Percentiles rank a stretch among this genome's conserved stretches.
phyloP scores from a whole-genome alignment of 2,888 invertebrate species.

The Mimumesa dahlbomi region DNA sequence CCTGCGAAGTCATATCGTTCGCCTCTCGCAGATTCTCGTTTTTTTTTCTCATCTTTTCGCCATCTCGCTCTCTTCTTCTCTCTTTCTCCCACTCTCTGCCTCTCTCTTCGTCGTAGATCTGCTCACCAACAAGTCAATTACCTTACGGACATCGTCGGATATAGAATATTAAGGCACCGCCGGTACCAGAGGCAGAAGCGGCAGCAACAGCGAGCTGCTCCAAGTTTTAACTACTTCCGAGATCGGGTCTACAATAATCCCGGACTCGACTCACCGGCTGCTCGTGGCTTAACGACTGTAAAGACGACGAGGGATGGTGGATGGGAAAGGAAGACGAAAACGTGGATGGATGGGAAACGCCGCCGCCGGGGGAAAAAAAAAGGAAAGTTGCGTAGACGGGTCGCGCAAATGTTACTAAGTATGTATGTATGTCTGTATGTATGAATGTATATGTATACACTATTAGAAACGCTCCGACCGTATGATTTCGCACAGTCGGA shows the following conservation, averaged over 20 bases:
- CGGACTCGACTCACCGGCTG: conserved; percentile 25
- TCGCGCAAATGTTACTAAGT: conserved; percentile 1
- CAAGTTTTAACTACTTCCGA: conserved; percentile 69
- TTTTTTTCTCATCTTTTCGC: background rate
- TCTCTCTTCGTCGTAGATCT: background rate
- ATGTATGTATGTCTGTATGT: too few relatives aligned
- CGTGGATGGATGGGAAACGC: conserved; percentile 3
- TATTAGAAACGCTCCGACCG: too few relatives aligned
- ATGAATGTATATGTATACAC: too few relatives aligned
- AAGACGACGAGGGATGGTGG: conserved; percentile 10
- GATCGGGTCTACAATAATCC: conserved; percentile 63
- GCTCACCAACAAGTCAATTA: conserved; percentile 59
- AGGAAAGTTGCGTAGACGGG: conserved; percentile 18
- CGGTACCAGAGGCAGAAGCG: conserved; percentile 43
- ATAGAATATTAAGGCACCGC: conserved; percentile 65
- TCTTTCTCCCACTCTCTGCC: background rate
- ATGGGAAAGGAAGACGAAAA: background rate
- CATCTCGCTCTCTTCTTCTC: background rate
- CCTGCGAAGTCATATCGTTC: background rate
- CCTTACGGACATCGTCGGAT: conserved; percentile 59
- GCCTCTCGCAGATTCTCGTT: too few relatives aligned
- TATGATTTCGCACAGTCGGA: too few relatives aligned
- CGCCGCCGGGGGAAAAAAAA: conserved; percentile 41
- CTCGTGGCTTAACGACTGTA: conserved; percentile 48
- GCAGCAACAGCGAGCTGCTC: conserved; percentile 48